Conservation (phyloP, 2,797 vertebrate species). For the Ctenopoma kingsleyae region DNA sequence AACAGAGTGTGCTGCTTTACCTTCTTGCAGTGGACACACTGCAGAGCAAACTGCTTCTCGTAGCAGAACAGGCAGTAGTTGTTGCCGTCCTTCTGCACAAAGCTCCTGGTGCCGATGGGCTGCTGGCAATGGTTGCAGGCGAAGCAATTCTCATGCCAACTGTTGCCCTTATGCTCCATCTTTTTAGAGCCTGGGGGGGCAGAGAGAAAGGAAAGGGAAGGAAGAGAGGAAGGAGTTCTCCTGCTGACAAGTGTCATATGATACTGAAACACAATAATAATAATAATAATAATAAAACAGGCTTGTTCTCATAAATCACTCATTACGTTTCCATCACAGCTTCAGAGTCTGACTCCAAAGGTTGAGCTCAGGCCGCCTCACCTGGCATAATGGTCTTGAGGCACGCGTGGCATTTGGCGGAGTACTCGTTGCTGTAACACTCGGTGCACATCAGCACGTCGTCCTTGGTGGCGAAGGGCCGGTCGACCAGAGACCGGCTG, state of each 20-base stretch:
- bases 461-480: slow-evolving; percentile 91
- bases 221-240: not conserved
- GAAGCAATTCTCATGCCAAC: slow-evolving; percentile 97
- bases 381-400: slow-evolving; percentile 96
- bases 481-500: slow-evolving; percentile 89
- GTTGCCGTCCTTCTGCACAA: slow-evolving; percentile 90
- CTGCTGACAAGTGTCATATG: not conserved
- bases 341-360: too few species aligned
- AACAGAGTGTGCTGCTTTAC: slow-evolving; percentile 68
- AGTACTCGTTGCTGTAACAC: slow-evolving; percentile 93
- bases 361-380: slow-evolving; percentile 60
- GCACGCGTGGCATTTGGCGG: slow-evolving; percentile 92
- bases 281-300: too few species aligned
- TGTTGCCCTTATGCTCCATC: slow-evolving; percentile 95
- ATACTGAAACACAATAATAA: too few species aligned
- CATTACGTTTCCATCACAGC: too few species aligned
- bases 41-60: slow-evolving; percentile 93
- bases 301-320: too few species aligned
- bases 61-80: slow-evolving; percentile 95
- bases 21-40: slow-evolving; percentile 94
- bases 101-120: slow-evolving; percentile 94
- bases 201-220: not conserved
- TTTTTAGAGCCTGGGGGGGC: slow-evolving; percentile 90
- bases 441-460: slow-evolving; percentile 91
- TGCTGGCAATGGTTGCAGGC: slow-evolving; percentile 91